A percentile compares a stretch with the other conserved stretches of the same genome.
phyloP scores from a whole-genome alignment of 2,888 invertebrate species.

The Nowickia ferox region DNA sequence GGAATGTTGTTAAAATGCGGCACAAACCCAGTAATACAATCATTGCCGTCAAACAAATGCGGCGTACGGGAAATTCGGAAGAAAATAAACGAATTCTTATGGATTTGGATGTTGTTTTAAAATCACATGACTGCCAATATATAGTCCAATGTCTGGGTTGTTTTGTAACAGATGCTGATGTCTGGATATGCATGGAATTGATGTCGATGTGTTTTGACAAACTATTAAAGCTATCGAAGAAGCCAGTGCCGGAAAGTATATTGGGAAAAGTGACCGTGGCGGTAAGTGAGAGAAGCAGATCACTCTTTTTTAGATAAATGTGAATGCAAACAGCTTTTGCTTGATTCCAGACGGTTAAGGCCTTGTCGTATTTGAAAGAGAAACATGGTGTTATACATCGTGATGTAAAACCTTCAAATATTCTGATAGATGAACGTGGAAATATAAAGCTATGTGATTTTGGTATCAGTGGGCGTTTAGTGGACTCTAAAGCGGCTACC shows the following conservation, averaged over 20 bases:
- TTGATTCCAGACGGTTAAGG: slow-evolving; percentile 92
- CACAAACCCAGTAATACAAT: slow-evolving; percentile 93
- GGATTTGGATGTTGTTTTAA: slow-evolving; percentile 99
- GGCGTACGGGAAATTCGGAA: slow-evolving; percentile 97
- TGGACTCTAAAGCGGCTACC: slow-evolving; percentile 99
- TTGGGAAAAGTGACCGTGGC: slow-evolving; percentile 98
- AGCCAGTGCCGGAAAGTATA: slow-evolving; percentile 97
- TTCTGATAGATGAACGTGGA: slow-evolving; percentile 96
- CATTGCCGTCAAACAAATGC: slow-evolving; percentile 99
- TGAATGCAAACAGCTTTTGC: slow-evolving; percentile 41
- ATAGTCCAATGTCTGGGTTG: slow-evolving; percentile 99
- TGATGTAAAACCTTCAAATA: slow-evolving; percentile 99
- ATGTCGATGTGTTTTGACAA: slow-evolving; percentile 99
- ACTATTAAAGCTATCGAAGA: slow-evolving; percentile 91
- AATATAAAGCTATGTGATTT: slow-evolving; percentile 99
- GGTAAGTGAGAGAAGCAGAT: slow-evolving; percentile 85
- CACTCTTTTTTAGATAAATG: neutral
- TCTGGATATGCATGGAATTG: slow-evolving; percentile 99
- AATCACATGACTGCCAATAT: slow-evolving; percentile 97
- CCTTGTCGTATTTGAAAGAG: slow-evolving; percentile 98
- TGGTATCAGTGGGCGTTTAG: slow-evolving; percentile 98
- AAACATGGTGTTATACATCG: slow-evolving; percentile 98
- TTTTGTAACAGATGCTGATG: slow-evolving; percentile 98
- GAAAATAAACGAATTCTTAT: slow-evolving; percentile 99
- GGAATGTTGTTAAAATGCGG: slow-evolving; percentile 98